Conservation (phyloP, 2,113 vertebrate genomes). For the Gasterosteus nipponicus region DNA sequence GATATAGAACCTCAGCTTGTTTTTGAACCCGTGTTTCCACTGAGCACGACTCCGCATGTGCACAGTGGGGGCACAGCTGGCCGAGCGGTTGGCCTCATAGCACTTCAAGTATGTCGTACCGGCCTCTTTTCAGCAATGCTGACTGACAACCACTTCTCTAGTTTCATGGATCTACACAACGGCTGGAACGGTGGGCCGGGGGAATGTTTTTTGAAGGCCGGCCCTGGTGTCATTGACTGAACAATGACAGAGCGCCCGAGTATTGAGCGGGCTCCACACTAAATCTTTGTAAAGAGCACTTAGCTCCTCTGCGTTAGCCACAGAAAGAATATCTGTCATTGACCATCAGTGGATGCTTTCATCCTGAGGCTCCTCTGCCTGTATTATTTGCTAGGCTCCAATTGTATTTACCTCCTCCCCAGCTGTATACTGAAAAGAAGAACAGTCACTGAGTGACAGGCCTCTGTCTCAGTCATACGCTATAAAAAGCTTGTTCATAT, state of each 20-base stretch:
- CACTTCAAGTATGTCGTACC: slow-evolving; percentile 29
- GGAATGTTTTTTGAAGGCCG: slow-evolving; percentile 66
- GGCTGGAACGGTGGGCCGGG: slow-evolving; percentile 53
- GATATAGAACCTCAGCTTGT: slow-evolving; percentile 75
- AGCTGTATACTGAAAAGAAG: slow-evolving; percentile 47
- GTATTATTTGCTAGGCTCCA: slow-evolving; percentile 62
- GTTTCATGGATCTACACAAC: slow-evolving; percentile 51
- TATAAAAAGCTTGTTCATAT: slow-evolving; percentile 32
- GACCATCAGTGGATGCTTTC: slow-evolving; percentile 78
- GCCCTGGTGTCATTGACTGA: slow-evolving; percentile 79
- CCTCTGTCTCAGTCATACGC: slow-evolving; percentile 25
- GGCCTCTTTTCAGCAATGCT: slow-evolving; percentile 31
- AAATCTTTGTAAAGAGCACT: slow-evolving; percentile 84
- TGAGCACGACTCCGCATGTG: slow-evolving; percentile 22
- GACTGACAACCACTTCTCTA: slow-evolving; percentile 42
- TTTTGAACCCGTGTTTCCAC: slow-evolving; percentile 63
- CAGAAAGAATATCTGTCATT: slow-evolving; percentile 80
- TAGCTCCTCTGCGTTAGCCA: slow-evolving; percentile 76
- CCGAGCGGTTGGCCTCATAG: slow-evolving; percentile 33
- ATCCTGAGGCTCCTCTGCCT: slow-evolving; percentile 72
- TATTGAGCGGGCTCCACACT: slow-evolving; percentile 73
- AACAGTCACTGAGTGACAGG: slow-evolving; percentile 43
- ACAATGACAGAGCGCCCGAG: slow-evolving; percentile 74
- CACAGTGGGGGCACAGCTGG: slow-evolving; percentile 28
- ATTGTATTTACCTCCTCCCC: slow-evolving; percentile 60